phyloP scores from a whole-genome alignment of 2,797 vertebrate species.

The Decapterus maruadsi region DNA sequence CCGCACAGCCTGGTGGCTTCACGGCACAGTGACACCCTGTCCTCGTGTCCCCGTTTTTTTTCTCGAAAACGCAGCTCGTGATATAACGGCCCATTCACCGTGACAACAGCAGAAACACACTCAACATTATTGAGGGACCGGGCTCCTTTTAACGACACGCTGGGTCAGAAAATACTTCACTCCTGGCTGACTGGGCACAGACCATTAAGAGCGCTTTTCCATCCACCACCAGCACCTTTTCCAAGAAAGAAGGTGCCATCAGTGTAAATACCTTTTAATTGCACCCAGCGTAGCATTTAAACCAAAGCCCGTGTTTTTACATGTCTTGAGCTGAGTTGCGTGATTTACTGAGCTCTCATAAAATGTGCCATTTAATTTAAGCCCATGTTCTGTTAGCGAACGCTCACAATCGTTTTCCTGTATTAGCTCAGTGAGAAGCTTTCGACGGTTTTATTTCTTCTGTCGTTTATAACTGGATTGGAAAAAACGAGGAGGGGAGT shows the following conservation, averaged over 20 bases:
- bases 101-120: constrained; percentile 54
- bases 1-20: constrained; percentile 55
- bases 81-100: constrained; percentile 61
- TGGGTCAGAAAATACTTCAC: constrained; percentile 43
- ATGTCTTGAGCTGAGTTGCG: constrained; percentile 37
- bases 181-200: constrained; percentile 34
- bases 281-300: constrained; percentile 65
- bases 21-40: constrained; percentile 67
- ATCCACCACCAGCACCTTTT: constrained; percentile 29
- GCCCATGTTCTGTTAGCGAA: constrained; percentile 67
- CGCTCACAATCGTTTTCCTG: constrained; percentile 73
- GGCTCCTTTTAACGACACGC: constrained; percentile 49
- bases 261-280: constrained; percentile 66
- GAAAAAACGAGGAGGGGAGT: constrained; percentile 38
- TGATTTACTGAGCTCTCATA: constrained; percentile 73
- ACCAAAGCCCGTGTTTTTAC: constrained; percentile 61
- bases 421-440: constrained; percentile 60
- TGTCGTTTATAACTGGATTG: constrained; percentile 43
- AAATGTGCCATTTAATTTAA: constrained; percentile 79
- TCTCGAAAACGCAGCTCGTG: constrained; percentile 16
- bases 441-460: constrained; percentile 54
- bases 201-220: constrained; percentile 54
- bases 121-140: background rate
- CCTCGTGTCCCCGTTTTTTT: constrained; percentile 27
- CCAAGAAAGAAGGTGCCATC: constrained; percentile 56